Conservation (phyloP, 1,140 invertebrate genomes). For the Idris sp. region DNA sequence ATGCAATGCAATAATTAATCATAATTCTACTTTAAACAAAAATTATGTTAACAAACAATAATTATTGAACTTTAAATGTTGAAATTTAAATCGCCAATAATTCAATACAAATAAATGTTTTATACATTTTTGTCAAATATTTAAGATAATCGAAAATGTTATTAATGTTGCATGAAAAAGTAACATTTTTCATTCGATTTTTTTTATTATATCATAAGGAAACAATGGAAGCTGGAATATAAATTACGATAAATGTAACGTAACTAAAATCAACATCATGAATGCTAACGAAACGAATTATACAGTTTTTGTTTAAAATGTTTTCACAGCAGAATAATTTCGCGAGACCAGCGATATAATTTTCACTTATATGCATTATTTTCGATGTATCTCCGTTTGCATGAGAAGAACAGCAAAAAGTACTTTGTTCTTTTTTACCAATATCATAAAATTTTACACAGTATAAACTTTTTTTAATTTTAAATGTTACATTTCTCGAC, state of each 20-base stretch:
- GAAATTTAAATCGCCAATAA: no score
- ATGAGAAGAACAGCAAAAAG: conserved; percentile 38
- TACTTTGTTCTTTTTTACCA: conserved; percentile 6
- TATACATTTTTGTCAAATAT: no score
- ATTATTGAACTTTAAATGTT: no score
- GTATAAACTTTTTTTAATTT: conserved; percentile 10
- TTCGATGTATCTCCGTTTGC: conserved; percentile 21
- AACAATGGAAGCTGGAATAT: not conserved
- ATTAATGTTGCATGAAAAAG: no score
- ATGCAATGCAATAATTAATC: no score
- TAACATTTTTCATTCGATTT: no score
- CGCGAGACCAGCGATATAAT: conserved; percentile 18
- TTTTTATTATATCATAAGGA: no score
- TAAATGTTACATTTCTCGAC: no score
- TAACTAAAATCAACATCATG: conserved; percentile 30
- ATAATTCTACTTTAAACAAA: no score
- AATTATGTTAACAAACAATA: no score
- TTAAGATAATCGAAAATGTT: no score
- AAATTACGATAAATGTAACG: conserved; percentile 11
- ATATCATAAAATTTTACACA: conserved; percentile 18
- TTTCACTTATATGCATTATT: conserved; percentile 40
- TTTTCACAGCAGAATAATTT: conserved; percentile 21
- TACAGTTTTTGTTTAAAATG: conserved; percentile 16
- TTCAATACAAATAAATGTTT: no score
- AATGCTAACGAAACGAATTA: conserved; percentile 23